phyloP scores from a whole-genome alignment of 1,140 invertebrate species.

The Meteorus sp. region DNA sequence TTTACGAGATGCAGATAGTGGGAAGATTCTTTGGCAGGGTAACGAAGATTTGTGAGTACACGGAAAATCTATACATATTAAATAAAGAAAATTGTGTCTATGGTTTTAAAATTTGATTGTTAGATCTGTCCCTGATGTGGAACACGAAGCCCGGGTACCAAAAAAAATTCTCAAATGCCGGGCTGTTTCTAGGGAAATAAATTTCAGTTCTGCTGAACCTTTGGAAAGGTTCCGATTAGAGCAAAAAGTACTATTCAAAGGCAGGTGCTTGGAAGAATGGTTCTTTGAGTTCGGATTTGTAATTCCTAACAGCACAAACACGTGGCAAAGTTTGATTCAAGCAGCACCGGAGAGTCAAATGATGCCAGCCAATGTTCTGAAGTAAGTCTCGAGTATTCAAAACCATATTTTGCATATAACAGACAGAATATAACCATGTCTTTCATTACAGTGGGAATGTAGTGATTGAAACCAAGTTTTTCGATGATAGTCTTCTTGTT shows the following conservation, averaged over 20 bases:
- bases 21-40: conserved; percentile 96
- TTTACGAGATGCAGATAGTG: conserved; percentile 91
- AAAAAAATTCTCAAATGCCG: conserved; percentile 95
- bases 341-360: conserved; percentile 99
- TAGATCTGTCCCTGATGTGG: conserved; percentile 78
- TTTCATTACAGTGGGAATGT: conserved; percentile 89
- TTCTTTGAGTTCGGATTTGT: conserved; percentile 99
- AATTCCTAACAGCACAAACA: conserved; percentile 98
- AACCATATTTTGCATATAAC: conserved; percentile 13
- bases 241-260: conserved; percentile 86
- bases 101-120: conserved; percentile 32
- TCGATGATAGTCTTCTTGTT: conserved; percentile 92
- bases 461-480: conserved; percentile 98
- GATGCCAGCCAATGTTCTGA: conserved; percentile 98
- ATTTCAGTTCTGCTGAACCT: conserved; percentile 94
- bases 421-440: conserved; percentile 19
- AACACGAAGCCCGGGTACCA: conserved; percentile 95
- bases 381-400: conserved; percentile 63
- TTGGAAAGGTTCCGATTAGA: conserved; percentile 97
- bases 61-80: neutral
- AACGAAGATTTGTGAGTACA: conserved; percentile 91
- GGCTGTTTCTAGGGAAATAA: conserved; percentile 95
- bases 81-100: neutral
- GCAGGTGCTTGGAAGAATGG: conserved; percentile 92
- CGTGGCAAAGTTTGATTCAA: conserved; percentile 98